A percentile compares a stretch with the other conserved stretches of the same genome.
Conservation (phyloP, 1,140 invertebrate species). For the Brachionus koreanus region DNA sequence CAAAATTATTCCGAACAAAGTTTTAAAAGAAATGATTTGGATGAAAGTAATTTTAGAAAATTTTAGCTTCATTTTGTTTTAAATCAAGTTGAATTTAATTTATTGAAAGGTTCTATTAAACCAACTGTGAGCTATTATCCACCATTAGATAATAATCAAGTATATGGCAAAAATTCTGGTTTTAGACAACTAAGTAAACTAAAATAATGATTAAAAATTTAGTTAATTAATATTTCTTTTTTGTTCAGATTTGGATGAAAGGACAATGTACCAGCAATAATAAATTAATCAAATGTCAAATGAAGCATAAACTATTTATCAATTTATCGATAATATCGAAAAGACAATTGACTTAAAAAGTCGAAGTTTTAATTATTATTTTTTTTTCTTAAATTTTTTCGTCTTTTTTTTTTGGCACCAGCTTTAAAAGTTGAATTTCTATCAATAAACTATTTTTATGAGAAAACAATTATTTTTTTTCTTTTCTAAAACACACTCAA, state of each 20-base stretch:
- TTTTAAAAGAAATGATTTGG: background rate
- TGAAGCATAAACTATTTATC: background rate
- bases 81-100: background rate
- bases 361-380: background rate
- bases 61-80: too few species aligned
- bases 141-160: background rate
- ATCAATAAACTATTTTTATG: background rate
- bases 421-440: conserved; percentile 1
- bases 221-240: background rate
- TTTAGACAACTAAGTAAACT: conserved; percentile 30
- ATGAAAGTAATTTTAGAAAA: background rate
- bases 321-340: conserved; percentile 7
- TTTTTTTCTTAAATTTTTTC: background rate
- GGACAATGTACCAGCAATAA: background rate
- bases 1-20: background rate
- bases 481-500: background rate
- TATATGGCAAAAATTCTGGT: background rate
- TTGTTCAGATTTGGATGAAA: background rate
- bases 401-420: background rate
- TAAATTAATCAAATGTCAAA: background rate
- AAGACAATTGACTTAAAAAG: conserved; percentile 25
- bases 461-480: background rate
- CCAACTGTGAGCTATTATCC: conserved; percentile 21
- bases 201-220: background rate
- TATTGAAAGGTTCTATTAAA: background rate